phyloP scores from a whole-genome alignment of 2,113 vertebrate genomes.

The Nothocercus nigrocapillus region DNA sequence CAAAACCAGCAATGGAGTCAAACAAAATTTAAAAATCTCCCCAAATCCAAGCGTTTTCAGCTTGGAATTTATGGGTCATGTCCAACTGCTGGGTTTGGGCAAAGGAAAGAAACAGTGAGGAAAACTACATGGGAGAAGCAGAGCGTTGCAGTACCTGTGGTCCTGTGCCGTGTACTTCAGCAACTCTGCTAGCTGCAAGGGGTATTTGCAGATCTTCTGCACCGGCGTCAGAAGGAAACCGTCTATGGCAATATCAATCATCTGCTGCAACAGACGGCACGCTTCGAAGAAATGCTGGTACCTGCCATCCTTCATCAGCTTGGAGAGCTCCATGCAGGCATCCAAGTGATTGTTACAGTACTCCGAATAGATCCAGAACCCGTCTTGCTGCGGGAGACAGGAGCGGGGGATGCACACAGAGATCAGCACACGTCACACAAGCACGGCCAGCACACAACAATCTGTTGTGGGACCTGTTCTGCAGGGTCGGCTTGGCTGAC shows the following conservation, averaged over 20 bases:
- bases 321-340: conserved; percentile 97
- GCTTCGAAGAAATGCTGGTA: conserved; percentile 99
- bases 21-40: too few species aligned
- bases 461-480: too few species aligned
- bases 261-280: conserved; percentile 96
- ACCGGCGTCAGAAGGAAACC: conserved; percentile 97
- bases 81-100: accelerated
- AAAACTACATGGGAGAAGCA: accelerated
- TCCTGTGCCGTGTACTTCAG: conserved; percentile 99
- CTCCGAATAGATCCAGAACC: conserved; percentile 99
- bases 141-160: conserved; percentile 84
- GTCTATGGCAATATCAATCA: conserved; percentile 99
- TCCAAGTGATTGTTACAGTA: conserved; percentile 99
- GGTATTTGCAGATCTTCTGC: conserved; percentile 99
- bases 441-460: background rate
- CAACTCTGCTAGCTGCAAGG: conserved; percentile 95
- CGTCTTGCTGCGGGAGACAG: conserved; percentile 89
- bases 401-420: background rate
- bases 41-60: background rate
- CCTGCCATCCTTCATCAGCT: conserved; percentile 95
- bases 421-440: background rate
- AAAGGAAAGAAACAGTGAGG: background rate
- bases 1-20: background rate
- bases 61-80: background rate
- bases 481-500: background rate